A percentile compares a stretch with the other conserved stretches of the same genome.
phyloP scores from a whole-genome alignment of 92 coral and sea anemone genomes.

The Muricea muricata region DNA sequence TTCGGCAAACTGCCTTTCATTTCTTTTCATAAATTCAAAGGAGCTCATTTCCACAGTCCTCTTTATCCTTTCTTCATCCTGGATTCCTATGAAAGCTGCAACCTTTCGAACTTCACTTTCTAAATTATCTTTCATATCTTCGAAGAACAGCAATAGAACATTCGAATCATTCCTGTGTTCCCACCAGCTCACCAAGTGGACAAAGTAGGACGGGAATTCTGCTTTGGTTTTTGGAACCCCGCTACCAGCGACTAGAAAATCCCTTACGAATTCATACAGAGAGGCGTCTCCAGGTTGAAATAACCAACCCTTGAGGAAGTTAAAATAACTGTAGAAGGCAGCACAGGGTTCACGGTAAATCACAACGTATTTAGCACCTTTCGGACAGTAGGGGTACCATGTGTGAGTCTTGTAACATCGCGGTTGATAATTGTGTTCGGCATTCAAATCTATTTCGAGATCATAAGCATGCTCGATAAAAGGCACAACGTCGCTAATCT shows the following conservation, averaged over 20 bases:
- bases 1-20: background rate
- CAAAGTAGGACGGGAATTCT: constrained; percentile 26
- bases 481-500: no score
- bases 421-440: no score
- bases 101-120: no score
- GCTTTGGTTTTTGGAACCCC: constrained; percentile 25
- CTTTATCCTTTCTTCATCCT: constrained; percentile 3
- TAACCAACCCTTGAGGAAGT: no score
- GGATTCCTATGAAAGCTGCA: background rate
- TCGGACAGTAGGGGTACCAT: constrained; percentile 4
- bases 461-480: no score
- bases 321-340: no score
- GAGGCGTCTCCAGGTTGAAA: constrained; percentile 16
- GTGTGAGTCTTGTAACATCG: constrained; percentile 25
- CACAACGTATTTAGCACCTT: constrained; percentile 23
- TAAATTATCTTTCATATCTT: no score
- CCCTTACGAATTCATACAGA: no score
- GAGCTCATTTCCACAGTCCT: constrained; percentile 8
- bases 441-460: no score
- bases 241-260: no score
- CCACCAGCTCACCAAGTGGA: constrained; percentile 67
- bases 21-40: constrained; percentile 23
- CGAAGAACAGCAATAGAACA: constrained; percentile 57
- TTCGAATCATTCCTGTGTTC: constrained; percentile 41
- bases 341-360: no score